Evolutionary conservation across 2,797 vertebrate species (phyloP), one percentile per base, ranked within the genome.

Genomic region (Lagorchestes hirsutus): DNA sequence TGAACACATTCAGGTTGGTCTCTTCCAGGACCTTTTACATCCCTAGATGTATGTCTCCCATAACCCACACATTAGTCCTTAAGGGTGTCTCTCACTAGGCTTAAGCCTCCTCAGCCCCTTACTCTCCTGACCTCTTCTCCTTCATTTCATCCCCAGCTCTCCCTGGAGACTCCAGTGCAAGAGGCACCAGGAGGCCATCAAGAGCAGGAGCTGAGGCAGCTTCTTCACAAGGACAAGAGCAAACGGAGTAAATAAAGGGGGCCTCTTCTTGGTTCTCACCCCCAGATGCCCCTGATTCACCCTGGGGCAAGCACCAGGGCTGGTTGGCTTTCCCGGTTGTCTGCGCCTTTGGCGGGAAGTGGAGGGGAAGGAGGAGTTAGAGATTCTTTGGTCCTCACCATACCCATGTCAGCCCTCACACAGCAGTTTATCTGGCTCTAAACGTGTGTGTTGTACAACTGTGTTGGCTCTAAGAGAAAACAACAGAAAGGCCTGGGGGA

Each of bases 221-320:
- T 99, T 97, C 99, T 99, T 97, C 98, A 99, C 93, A 99, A 99
- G 98, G 99, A 99, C 97, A 99, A 99, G 98, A 99, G 99, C 96
- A 99, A 99, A 94, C 97, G 99, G 95, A 99, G 99, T 99, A 98
- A 99, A 99, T 97, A 90, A 54, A 0, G 46, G 59, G 11, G 55
- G 28, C 67, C 14, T 11, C 52, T 14, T 31, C 90, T n/a, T 55
- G 90, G 50, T n/a, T 91, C 54, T 91, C 13, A 4, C 18, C 14
- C 74, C 56, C 1, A 12, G 54, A 50, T 27, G 74, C 58, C 58
- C 5, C 2, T 5, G 3, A 18, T 46, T 29, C 31, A 27, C 27
- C 40, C 11, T 2, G 46, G 54, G n/a, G 40, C 0, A 55, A 11
- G 54, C 74, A 1, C 0, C 67, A 40, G 54, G 1, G 50, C 54